Base-by-base conservation (phyloP, 2,888 invertebrate species). In the Leucophora obtusa region DNA sequence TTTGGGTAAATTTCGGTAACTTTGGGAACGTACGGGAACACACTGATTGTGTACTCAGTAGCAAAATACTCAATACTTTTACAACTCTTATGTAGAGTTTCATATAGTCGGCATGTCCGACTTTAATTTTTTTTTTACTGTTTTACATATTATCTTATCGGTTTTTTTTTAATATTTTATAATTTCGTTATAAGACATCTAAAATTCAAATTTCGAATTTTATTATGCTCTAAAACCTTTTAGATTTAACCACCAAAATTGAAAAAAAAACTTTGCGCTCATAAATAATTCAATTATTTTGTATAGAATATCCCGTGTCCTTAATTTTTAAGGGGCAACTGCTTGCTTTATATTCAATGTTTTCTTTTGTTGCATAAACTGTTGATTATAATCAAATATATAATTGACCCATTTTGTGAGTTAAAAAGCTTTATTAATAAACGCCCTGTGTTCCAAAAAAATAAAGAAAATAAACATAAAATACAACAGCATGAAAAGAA, bases 371-470 rank as follows among this genome's bases (percentile, higher is more conserved):
- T 66, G 7, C 21, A 56, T 15, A 15, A 35, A 21, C 51, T 62
- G 56, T 50, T 59, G 58, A 51, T 59, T 66, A 53, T 28, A 66
- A 66, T 66, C 33, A 59, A 50, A 28, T 53, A 43, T 50, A 38
- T 43, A 68, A 63, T 75, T 75, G 63, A 76, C 76, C 75, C 70
- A 70, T 76, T 76, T 76, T 68, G 28, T 60, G 15, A 18, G 51
- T 17, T 51, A 53, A 28, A 53, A 51, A 74, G 53, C 53, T 60
- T 74, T 65, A 35, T 71, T 71, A 70, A 60, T 51, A 60, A 50
- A 63, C 38, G 28, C 51, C 28, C 51, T 63, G 43, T 53, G 59
- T 59, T 58, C 9, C 54, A 24, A 21, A 56, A 63, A 69, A 28
- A 11, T 35, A 28, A 15, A 9, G 2, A 10, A 14, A 54, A 24